Conservation (phyloP, 2,888 invertebrate genomes). For the Lasioglossum zephyrum region DNA sequence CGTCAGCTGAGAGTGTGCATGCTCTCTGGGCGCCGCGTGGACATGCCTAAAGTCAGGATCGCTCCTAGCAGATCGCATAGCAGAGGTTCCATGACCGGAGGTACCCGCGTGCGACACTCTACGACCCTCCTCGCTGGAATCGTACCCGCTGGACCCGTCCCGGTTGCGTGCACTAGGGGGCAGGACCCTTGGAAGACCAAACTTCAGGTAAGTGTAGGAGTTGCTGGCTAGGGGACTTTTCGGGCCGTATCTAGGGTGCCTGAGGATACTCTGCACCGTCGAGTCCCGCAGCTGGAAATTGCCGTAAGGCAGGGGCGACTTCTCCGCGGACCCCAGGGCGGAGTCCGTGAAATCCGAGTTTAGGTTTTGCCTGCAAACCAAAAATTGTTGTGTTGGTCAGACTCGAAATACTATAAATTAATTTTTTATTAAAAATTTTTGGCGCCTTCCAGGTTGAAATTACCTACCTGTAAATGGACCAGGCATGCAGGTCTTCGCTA, state of each 20-base stretch:
- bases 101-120: constrained; percentile 75
- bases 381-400: background rate
- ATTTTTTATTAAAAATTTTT: too few species aligned
- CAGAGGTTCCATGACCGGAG: constrained; percentile 64
- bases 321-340: constrained; percentile 95
- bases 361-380: constrained; percentile 92
- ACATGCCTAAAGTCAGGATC: constrained; percentile 91
- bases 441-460: constrained; percentile 19
- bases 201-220: constrained; percentile 97
- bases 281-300: constrained; percentile 97
- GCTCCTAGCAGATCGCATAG: constrained; percentile 90
- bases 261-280: constrained; percentile 95
- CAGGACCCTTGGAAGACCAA: constrained; percentile 95
- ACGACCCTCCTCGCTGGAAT: constrained; percentile 91
- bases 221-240: constrained; percentile 95
- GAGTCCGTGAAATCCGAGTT: constrained; percentile 98
- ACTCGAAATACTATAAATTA: too few species aligned
- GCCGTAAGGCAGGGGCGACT: constrained; percentile 96
- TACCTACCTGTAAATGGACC: constrained; percentile 97
- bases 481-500: constrained; percentile 96
- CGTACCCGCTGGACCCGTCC: constrained; percentile 96
- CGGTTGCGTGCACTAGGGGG: constrained; percentile 88
- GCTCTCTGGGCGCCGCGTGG: constrained; percentile 78
- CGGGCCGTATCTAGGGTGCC: constrained; percentile 95
- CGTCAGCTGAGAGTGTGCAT: constrained; percentile 77